These are phyloP conservation scores for Leucozona laternaria DNA, from an alignment of 2,888 invertebrate species.

Conservation along the genomic window DNA sequence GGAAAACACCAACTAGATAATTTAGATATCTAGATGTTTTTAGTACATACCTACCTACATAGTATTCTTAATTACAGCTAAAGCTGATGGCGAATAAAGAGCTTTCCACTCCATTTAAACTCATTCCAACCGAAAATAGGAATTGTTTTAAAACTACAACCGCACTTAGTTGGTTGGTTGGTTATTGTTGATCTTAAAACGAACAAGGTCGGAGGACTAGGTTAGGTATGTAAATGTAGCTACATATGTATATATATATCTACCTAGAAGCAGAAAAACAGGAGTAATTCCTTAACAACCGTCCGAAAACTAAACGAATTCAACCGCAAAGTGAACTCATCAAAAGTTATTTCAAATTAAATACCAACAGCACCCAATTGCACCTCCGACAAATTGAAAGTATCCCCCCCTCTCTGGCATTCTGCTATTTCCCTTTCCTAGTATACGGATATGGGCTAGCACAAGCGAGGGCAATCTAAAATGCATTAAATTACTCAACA, in stretches of 20 bases:
- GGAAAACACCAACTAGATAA: too few relatives aligned
- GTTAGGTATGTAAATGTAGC: neutral
- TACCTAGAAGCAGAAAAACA: neutral
- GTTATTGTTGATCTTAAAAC: neutral
- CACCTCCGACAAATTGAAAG: constrained; percentile 64
- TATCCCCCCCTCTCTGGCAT: neutral
- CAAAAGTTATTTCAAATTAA: constrained; percentile 72
- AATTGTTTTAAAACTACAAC: constrained; percentile 18
- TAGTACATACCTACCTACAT: too few relatives aligned
- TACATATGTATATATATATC: too few relatives aligned
- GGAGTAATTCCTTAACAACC: constrained; percentile 13
- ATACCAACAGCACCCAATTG: constrained; percentile 67
- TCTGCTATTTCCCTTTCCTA: too few relatives aligned
- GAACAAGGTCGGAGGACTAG: neutral
- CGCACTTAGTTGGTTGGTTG: neutral
- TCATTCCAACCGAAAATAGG: constrained; percentile 2
- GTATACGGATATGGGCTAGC: neutral
- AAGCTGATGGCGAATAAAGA: constrained; percentile 1
- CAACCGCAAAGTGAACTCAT: constrained; percentile 69
- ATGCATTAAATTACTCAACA: constrained; percentile 72
- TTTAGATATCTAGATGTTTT: too few relatives aligned
- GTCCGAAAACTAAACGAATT: constrained; percentile 48
- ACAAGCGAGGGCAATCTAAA: constrained; percentile 61
- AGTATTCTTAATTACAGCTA: neutral
- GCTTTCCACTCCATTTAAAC: constrained; percentile 18